phyloP scores from a whole-genome alignment of 2,797 vertebrate species.

The Lycodopsis pacificus region DNA sequence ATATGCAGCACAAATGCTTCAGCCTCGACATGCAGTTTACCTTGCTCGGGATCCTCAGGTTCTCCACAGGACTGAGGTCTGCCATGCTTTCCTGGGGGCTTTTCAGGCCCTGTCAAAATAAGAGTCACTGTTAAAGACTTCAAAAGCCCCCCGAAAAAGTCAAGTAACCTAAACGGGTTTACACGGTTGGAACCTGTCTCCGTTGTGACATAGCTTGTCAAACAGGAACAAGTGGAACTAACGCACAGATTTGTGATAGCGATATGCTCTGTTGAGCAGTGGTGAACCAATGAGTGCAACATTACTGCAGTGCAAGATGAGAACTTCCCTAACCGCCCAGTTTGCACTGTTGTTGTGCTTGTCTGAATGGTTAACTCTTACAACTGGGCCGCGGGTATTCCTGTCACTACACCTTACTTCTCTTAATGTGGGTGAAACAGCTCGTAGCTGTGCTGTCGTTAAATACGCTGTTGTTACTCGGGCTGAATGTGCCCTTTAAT shows the following conservation, averaged over 20 bases:
- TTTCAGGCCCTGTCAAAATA: constrained; percentile 89
- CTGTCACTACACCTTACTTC: neutral
- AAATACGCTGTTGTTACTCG: neutral
- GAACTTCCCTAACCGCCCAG: constrained; percentile 66
- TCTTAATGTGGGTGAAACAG: neutral
- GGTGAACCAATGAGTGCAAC: constrained; percentile 17
- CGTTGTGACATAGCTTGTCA: neutral
- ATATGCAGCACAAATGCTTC: neutral
- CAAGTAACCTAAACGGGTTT: neutral
- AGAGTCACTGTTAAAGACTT: constrained; percentile 12
- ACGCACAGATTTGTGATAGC: constrained; percentile 25
- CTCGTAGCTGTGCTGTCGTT: neutral
- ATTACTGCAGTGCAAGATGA: constrained; percentile 53
- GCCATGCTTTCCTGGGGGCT: constrained; percentile 94
- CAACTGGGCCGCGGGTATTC: too few species aligned
- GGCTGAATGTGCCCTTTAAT: constrained; percentile 13
- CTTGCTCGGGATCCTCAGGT: constrained; percentile 93
- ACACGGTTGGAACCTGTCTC: neutral
- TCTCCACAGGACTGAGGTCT: constrained; percentile 94
- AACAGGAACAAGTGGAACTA: constrained; percentile 36
- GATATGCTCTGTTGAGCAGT: constrained; percentile 41
- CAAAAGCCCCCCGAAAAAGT: neutral
- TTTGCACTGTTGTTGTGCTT: constrained; percentile 25
- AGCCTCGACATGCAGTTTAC: constrained; percentile 73
- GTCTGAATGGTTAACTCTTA: neutral